phyloP scores from a whole-genome alignment of 1,140 invertebrate genomes.

The Drosophila varians region DNA sequence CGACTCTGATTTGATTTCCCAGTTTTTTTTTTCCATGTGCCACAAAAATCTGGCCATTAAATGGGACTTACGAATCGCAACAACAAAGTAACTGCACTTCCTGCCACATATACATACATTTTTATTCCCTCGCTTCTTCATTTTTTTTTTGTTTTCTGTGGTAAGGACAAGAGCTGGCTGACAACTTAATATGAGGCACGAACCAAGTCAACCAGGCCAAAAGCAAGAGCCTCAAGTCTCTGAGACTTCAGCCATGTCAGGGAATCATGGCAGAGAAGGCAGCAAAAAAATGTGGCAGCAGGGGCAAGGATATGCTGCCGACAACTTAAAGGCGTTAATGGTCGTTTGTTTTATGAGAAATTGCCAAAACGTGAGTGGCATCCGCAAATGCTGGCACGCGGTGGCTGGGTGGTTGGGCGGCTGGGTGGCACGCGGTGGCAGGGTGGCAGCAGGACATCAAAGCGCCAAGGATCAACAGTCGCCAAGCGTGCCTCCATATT shows the following conservation, averaged over 20 bases:
- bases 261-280: too few relatives aligned
- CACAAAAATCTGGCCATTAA: conserved; percentile 59
- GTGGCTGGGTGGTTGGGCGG: neutral
- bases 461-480: conserved; percentile 78
- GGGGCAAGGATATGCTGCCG: conserved; percentile 53
- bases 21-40: neutral
- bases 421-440: neutral
- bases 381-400: too few relatives aligned
- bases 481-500: conserved; percentile 45
- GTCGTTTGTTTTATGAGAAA: conserved; percentile 84
- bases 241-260: conserved; percentile 29
- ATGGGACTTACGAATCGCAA: conserved; percentile 66
- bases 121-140: neutral
- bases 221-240: conserved; percentile 31
- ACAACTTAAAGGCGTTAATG: conserved; percentile 83
- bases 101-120: conserved; percentile 2
- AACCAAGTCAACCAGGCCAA: conserved; percentile 50
- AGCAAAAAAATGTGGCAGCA: neutral
- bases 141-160: neutral
- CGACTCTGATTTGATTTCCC: neutral
- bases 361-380: conserved; percentile 82
- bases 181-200: conserved; percentile 80
- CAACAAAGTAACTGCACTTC: conserved; percentile 50
- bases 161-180: conserved; percentile 35
- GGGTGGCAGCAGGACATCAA: conserved; percentile 52